phyloP scores from a whole-genome alignment of 2,888 invertebrate genomes.

The Furcula furcula region DNA sequence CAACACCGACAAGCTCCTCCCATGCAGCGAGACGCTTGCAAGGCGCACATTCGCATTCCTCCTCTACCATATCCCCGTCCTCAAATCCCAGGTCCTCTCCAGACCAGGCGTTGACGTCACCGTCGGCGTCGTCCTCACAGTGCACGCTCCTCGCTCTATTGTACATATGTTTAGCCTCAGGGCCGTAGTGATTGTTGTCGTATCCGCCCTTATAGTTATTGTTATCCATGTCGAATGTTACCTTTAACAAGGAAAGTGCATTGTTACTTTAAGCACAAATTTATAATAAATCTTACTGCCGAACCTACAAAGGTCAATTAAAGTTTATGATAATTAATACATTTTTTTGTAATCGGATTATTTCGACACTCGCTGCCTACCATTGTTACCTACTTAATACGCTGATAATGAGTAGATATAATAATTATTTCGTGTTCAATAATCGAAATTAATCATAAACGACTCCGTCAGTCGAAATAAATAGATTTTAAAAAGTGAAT shows the following conservation, averaged over 20 bases:
- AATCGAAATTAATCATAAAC: no score
- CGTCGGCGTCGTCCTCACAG: constrained; percentile 43
- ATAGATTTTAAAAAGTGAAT: no score
- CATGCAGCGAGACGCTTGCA: constrained; percentile 77
- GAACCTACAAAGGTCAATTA: no score
- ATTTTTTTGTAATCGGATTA: no score
- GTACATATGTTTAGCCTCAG: constrained; percentile 10
- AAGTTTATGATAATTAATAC: no score
- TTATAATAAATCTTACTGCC: no score
- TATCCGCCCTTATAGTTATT: constrained; percentile 38
- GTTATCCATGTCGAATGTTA: constrained; percentile 54
- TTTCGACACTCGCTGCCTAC: no score
- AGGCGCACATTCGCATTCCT: constrained; percentile 61
- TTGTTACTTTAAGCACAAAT: no score
- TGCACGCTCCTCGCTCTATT: constrained; percentile 46
- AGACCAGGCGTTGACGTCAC: constrained; percentile 42
- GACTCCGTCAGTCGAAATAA: no score
- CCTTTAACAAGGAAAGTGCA: constrained; percentile 41
- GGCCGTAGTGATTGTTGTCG: constrained; percentile 11
- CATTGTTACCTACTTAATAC: no score
- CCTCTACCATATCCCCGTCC: constrained; percentile 53
- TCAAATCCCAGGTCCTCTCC: constrained; percentile 70
- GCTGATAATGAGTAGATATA: no score
- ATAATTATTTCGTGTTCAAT: no score
- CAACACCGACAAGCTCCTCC: constrained; percentile 89